These are phyloP conservation scores for Motacilla alba DNA, from an alignment of 2,113 vertebrate genomes.

Conservation along the genomic window DNA sequence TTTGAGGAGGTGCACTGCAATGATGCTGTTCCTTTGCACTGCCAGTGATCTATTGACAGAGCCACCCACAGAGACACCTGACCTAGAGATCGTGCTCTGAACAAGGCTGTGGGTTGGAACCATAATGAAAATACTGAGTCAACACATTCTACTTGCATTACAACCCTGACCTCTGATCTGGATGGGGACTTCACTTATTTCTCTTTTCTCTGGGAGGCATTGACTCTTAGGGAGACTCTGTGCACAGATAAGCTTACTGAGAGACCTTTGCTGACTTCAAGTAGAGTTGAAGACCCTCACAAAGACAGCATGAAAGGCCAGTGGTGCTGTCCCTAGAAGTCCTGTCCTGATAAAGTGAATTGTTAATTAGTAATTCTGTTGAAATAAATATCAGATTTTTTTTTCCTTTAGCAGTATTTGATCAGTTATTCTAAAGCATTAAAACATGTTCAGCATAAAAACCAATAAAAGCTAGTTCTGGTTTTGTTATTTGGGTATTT, in stretches of 20 bases:
- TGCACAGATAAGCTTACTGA: neutral
- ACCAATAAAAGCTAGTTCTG: neutral
- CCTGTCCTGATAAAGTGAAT: neutral
- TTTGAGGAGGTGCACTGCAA: neutral
- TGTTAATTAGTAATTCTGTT: neutral
- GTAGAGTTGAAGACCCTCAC: neutral
- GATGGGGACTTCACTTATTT: neutral
- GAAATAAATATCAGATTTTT: neutral
- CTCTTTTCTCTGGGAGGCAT: neutral
- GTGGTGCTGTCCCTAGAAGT: neutral
- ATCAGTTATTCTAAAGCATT: neutral
- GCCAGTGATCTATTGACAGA: neutral
- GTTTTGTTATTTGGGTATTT: neutral
- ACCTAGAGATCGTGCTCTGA: neutral
- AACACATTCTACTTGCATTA: neutral
- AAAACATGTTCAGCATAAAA: neutral
- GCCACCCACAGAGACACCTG: neutral
- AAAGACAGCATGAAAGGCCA: neutral
- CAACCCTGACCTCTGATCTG: neutral
- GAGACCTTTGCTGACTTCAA: neutral
- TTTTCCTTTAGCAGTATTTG: neutral
- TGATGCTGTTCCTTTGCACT: accelerated
- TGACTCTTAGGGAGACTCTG: neutral
- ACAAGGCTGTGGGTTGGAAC: neutral
- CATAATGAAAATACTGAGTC: neutral